phyloP scores from a whole-genome alignment of 2,797 vertebrate species.

The Phrynocephalus guinanensis region DNA sequence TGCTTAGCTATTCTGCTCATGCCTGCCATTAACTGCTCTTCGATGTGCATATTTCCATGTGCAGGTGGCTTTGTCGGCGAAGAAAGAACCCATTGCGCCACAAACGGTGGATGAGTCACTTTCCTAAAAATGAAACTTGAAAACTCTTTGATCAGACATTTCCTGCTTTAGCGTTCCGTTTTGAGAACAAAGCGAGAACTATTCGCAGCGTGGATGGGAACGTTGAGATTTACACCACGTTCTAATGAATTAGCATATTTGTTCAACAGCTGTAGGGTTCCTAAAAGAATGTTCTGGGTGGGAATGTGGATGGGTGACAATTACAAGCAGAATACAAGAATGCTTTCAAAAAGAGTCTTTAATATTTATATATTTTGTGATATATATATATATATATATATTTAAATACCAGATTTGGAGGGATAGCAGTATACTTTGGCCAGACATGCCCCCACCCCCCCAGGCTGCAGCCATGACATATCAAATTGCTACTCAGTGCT shows the following conservation, averaged over 20 bases:
- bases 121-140: constrained; percentile 69
- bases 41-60: constrained; percentile 35
- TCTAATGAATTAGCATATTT: constrained; percentile 77
- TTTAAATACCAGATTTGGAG: not conserved
- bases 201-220: constrained; percentile 64
- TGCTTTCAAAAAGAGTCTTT: constrained; percentile 26
- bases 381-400: too few relatives aligned
- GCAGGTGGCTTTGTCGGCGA: constrained; percentile 69
- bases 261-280: constrained; percentile 73
- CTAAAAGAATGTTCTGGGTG: constrained; percentile 50
- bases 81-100: constrained; percentile 60
- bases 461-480: not conserved
- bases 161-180: constrained; percentile 67
- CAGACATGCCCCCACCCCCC: not conserved
- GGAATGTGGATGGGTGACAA: constrained; percentile 59
- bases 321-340: constrained; percentile 51
- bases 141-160: constrained; percentile 76
- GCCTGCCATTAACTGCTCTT: constrained; percentile 54
- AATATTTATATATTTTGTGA: constrained; percentile 5
- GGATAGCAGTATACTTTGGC: constrained; percentile 16
- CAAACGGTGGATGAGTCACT: constrained; percentile 62
- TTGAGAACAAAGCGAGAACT: constrained; percentile 69
- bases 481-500: not conserved
- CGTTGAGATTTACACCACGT: constrained; percentile 66
- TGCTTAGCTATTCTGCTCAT: constrained; percentile 53